Percentiles rank a stretch among this genome's conserved stretches.
Conservation (phyloP, 2,888 invertebrate genomes). For the Abrostola triplasia region DNA sequence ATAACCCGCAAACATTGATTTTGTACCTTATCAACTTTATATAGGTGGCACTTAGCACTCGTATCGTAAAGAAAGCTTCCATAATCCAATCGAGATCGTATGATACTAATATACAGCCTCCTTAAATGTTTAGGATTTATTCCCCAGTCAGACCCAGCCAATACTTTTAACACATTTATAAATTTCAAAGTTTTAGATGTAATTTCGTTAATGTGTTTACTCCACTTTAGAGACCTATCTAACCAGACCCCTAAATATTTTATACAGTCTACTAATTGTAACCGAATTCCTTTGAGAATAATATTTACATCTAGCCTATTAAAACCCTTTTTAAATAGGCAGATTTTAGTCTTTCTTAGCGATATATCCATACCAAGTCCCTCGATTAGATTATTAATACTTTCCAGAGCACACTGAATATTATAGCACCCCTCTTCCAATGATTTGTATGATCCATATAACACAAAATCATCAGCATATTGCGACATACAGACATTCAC, state of each 20-base stretch:
- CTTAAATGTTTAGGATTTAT: neutral
- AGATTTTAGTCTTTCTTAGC: neutral
- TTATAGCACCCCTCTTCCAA: neutral
- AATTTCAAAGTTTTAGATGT: neutral
- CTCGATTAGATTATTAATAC: neutral
- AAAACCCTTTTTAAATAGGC: neutral
- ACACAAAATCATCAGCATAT: constrained; percentile 6
- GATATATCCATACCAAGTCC: constrained; percentile 2
- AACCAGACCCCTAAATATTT: constrained; percentile 2
- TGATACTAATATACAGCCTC: neutral
- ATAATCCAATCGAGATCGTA: constrained; percentile 2
- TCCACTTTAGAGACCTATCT: constrained; percentile 1
- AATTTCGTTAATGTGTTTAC: constrained; percentile 8
- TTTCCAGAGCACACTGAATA: neutral
- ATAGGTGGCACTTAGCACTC: neutral
- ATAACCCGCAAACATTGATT: neutral
- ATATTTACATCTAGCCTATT: neutral
- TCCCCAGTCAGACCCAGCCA: constrained; percentile 1
- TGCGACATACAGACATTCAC: constrained; percentile 1
- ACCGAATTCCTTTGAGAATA: neutral
- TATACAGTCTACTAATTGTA: neutral
- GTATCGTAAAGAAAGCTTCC: constrained; percentile 1
- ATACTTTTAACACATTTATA: constrained; percentile 2
- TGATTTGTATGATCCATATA: neutral
- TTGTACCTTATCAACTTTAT: neutral